Percentiles rank a stretch among this genome's conserved stretches.
Conservation (phyloP, 1,140 invertebrate species). For the Trichoplusia ni region DNA sequence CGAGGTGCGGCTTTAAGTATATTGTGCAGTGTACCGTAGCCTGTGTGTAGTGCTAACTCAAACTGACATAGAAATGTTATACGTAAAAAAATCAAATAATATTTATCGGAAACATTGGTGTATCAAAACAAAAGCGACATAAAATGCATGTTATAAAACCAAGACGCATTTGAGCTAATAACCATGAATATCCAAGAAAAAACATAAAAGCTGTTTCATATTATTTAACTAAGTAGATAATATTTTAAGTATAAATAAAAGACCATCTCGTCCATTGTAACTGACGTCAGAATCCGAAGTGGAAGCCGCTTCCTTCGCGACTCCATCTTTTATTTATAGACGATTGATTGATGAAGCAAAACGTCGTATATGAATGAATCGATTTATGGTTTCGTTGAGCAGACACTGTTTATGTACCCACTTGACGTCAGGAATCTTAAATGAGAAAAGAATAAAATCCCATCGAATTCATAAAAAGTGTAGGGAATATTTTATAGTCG, state of each 20-base stretch:
- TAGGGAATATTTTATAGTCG: conserved; percentile 18
- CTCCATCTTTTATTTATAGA: conserved; percentile 77
- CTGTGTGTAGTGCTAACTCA: too few species aligned
- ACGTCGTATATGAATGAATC: conserved; percentile 76
- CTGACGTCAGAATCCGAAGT: conserved; percentile 68
- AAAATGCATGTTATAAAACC: too few species aligned
- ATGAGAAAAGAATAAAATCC: conserved; percentile 54
- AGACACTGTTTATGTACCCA: conserved; percentile 64
- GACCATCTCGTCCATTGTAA: conserved; percentile 44
- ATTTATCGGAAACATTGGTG: too few species aligned
- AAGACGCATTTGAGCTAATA: too few species aligned
- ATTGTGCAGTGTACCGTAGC: too few species aligned
- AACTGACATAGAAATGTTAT: too few species aligned
- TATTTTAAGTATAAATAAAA: conserved; percentile 29
- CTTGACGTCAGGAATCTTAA: conserved; percentile 74
- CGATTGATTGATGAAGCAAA: conserved; percentile 73
- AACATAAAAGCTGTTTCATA: too few species aligned
- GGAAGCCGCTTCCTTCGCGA: conserved; percentile 57
- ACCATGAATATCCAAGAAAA: too few species aligned
- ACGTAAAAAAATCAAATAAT: too few species aligned
- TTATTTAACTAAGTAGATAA: conserved; percentile 7
- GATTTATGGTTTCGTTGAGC: conserved; percentile 71
- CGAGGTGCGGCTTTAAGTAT: too few species aligned
- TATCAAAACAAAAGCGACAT: too few species aligned
- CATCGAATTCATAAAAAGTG: conserved; percentile 39